Percentiles rank a stretch among this genome's conserved stretches.
phyloP scores from a whole-genome alignment of 2,113 vertebrate genomes.

The Pteruthius melanotis region DNA sequence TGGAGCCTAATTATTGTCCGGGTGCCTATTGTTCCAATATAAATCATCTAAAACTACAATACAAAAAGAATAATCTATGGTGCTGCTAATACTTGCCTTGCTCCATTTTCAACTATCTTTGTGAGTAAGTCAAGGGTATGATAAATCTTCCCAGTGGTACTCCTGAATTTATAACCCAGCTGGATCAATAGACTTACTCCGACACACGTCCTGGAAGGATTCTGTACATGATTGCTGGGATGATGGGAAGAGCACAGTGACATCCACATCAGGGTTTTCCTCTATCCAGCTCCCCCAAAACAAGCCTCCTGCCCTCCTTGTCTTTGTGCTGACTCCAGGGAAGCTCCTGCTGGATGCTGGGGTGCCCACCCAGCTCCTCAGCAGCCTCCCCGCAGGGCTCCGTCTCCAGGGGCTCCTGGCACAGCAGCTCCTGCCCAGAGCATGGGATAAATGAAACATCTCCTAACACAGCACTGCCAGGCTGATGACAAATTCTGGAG shows the following conservation, averaged over 20 bases:
- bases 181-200: background rate
- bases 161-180: background rate
- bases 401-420: fast-evolving
- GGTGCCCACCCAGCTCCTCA: background rate
- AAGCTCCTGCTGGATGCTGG: background rate
- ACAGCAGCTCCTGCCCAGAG: background rate
- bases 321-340: background rate
- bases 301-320: fast-evolving
- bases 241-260: background rate
- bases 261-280: fast-evolving
- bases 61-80: background rate
- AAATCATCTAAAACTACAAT: background rate
- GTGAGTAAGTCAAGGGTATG: background rate
- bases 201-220: background rate
- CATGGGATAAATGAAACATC: fast-evolving
- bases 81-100: background rate
- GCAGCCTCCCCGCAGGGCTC: background rate
- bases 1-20: background rate
- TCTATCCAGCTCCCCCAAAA: fast-evolving
- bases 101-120: background rate
- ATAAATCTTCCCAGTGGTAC: background rate
- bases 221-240: fast-evolving
- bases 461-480: background rate
- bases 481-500: background rate
- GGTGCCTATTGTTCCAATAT: background rate